These are phyloP conservation scores for Aegithalos caudatus DNA, from an alignment of 2,113 vertebrate genomes.

Conservation along the genomic window DNA sequence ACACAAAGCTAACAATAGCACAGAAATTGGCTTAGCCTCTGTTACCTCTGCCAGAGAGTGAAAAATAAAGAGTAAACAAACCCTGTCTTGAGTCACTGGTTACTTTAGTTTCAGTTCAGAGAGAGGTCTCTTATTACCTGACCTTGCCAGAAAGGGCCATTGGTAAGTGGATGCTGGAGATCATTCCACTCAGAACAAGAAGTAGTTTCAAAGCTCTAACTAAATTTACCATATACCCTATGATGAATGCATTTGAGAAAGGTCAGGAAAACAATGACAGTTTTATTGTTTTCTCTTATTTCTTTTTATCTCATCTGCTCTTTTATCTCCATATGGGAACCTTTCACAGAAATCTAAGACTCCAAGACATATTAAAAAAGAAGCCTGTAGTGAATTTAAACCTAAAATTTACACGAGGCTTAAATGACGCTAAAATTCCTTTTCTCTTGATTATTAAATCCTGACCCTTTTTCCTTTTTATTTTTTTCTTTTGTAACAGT, in stretches of 20 bases:
- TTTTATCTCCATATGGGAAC: constrained; percentile 73
- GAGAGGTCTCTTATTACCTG: constrained; percentile 52
- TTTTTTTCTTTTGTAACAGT: not conserved
- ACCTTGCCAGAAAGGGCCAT: constrained; percentile 8
- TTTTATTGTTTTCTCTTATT: constrained; percentile 72
- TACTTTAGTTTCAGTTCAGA: constrained; percentile 38
- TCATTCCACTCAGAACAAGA: constrained; percentile 30
- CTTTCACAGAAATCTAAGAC: constrained; percentile 74
- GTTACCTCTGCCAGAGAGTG: not conserved
- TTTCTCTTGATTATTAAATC: constrained; percentile 69
- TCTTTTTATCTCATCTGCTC: constrained; percentile 74
- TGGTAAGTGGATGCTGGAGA: constrained; percentile 59
- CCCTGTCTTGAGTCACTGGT: not conserved
- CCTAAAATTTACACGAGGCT: constrained; percentile 19
- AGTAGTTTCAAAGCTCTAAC: constrained; percentile 44
- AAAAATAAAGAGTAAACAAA: constrained; percentile 16
- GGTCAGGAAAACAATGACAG: constrained; percentile 68
- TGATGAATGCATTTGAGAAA: constrained; percentile 71
- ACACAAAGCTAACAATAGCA: not conserved
- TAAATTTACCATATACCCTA: constrained; percentile 54
- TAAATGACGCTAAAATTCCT: not conserved
- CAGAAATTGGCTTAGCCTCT: not conserved
- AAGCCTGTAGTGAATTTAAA: constrained; percentile 50
- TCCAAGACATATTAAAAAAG: constrained; percentile 69
- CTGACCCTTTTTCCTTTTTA: accelerated